Evolutionary conservation across 2,888 invertebrate species (phyloP).

Genomic region (Atethmia centrago): DNA sequence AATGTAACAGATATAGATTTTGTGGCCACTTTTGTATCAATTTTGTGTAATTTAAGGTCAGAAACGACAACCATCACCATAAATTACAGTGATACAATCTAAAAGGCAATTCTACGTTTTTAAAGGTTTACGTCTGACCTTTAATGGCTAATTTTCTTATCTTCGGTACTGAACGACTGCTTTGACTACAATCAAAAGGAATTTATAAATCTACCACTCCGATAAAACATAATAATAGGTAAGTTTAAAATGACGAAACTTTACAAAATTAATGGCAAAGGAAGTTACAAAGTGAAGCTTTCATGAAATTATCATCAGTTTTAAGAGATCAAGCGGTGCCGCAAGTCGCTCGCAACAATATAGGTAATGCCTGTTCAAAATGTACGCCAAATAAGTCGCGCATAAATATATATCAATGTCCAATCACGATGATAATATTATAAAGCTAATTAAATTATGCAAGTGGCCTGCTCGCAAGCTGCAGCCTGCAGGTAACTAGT

Average conservation of each 20-base stretch:
- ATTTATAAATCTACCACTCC: slow-evolving; percentile 24
- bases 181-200: slow-evolving; percentile 31
- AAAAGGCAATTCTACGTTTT: slow-evolving; percentile 42
- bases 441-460: slow-evolving; percentile 20
- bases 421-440: slow-evolving; percentile 8
- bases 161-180: slow-evolving; percentile 22
- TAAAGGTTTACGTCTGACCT: slow-evolving; percentile 41
- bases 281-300: slow-evolving; percentile 28
- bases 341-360: slow-evolving; percentile 12
- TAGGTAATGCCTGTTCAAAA: slow-evolving; percentile 18
- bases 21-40: slow-evolving; percentile 37
- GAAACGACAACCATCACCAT: slow-evolving; percentile 54
- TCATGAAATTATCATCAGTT: slow-evolving; percentile 26
- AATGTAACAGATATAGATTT: slow-evolving; percentile 32
- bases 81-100: slow-evolving; percentile 58
- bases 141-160: slow-evolving; percentile 49
- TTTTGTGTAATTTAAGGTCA: slow-evolving; percentile 55
- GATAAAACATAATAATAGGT: slow-evolving; percentile 23
- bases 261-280: slow-evolving; percentile 17
- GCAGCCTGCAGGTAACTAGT: background rate
- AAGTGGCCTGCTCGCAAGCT: slow-evolving; percentile 26
- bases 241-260: slow-evolving; percentile 37
- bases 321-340: slow-evolving; percentile 21
- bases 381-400: slow-evolving; percentile 15
- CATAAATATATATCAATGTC: slow-evolving; percentile 25